Percentiles rank a stretch among this genome's conserved stretches.
These are phyloP conservation scores for Typhlichthys subterraneus DNA, from an alignment of 2,797 vertebrate genomes.

Conservation along the genomic window DNA sequence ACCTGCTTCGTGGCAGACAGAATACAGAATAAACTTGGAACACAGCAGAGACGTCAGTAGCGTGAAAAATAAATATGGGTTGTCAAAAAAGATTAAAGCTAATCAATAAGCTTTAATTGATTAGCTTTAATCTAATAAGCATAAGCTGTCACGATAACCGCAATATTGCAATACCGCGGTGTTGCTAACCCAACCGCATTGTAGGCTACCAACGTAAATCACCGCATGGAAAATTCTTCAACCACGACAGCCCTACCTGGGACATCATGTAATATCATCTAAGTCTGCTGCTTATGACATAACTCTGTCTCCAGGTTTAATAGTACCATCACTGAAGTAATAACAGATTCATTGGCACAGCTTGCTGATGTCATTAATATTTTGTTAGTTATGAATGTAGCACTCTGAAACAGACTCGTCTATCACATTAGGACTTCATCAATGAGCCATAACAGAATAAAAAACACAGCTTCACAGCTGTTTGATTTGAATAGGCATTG, in stretches of 20 bases:
- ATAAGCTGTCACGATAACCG: slow-evolving; percentile 17
- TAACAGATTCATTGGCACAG: slow-evolving; percentile 74
- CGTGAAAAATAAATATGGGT: slow-evolving; percentile 21
- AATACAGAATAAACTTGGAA: slow-evolving; percentile 39
- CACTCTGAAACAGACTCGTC: not conserved
- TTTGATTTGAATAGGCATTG: slow-evolving; percentile 31
- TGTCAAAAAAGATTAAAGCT: slow-evolving; percentile 35
- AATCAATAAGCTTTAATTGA: too few relatives aligned
- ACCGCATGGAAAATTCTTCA: too few relatives aligned
- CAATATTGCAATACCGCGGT: too few relatives aligned
- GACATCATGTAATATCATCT: slow-evolving; percentile 32
- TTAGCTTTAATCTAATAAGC: too few relatives aligned
- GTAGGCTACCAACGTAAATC: too few relatives aligned
- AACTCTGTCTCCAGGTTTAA: slow-evolving; percentile 33
- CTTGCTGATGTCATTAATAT: not conserved
- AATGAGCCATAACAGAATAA: slow-evolving; percentile 31
- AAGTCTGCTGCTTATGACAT: slow-evolving; percentile 22
- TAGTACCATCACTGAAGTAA: slow-evolving; percentile 64
- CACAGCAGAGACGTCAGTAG: slow-evolving; percentile 47
- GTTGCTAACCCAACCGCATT: too few relatives aligned
- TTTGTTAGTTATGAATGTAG: too few relatives aligned
- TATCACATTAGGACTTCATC: slow-evolving; percentile 33
- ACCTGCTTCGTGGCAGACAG: slow-evolving; percentile 38
- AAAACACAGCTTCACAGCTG: slow-evolving; percentile 32
- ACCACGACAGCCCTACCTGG: slow-evolving; percentile 1